phyloP scores from a whole-genome alignment of 2,888 invertebrate genomes.

The Eretmocerus hayati region DNA sequence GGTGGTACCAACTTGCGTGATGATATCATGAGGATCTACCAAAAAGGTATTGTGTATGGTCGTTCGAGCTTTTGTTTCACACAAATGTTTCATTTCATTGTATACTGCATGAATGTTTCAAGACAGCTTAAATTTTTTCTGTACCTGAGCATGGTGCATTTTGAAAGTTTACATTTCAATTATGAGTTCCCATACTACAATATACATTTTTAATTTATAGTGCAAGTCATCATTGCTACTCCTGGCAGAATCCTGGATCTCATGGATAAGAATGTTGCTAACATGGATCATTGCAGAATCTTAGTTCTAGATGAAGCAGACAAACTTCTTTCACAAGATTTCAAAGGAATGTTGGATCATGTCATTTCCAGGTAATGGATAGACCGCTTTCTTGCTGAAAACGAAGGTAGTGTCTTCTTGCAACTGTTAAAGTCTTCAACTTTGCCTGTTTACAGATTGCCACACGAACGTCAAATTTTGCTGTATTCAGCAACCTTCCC shows the following conservation, averaged over 20 bases:
- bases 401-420: no score
- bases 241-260: constrained; percentile 99
- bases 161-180: not conserved
- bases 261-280: constrained; percentile 94
- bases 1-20: constrained; percentile 97
- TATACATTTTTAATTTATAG: constrained; percentile 47
- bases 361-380: constrained; percentile 77
- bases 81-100: not conserved
- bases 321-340: constrained; percentile 97
- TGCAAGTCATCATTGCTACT: constrained; percentile 98
- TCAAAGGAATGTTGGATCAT: constrained; percentile 97
- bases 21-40: constrained; percentile 99
- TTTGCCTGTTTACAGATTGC: constrained; percentile 66
- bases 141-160: no score
- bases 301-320: constrained; percentile 98
- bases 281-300: constrained; percentile 93
- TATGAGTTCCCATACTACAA: not conserved
- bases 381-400: no score
- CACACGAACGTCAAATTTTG: constrained; percentile 92
- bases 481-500: constrained; percentile 99
- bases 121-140: not conserved
- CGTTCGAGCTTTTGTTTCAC: not conserved
- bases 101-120: not conserved
- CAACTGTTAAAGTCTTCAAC: no score
- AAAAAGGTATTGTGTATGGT: constrained; percentile 70